Evolutionary conservation across 2,113 vertebrate genomes (phyloP), one percentile per base, ranked within the genome.

Genomic region (Myxocyprinus asiaticus): DNA sequence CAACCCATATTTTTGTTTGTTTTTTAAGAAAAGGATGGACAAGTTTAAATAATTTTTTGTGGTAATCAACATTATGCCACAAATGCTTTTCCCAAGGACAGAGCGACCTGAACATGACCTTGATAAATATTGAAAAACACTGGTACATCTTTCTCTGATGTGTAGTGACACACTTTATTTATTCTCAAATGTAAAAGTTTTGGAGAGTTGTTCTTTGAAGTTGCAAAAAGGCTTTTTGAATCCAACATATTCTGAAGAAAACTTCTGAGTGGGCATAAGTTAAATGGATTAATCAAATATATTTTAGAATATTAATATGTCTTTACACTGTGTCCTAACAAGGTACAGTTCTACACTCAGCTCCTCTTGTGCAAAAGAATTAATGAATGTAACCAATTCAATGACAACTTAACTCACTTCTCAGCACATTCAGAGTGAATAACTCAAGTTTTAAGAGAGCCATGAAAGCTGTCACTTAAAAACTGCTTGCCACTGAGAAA

Each of bases 401-500:
- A 12, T 33, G 44, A 67, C 78, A 45, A 75, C 63, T 78, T 65
- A 78, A 75, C 68, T 68, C 44, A 51, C 48, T 73, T 62, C 70
- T 77, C 82, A 73, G 65, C 58, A 58, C 14, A 72, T 77, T 83
- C 69, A 51, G 55, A 51, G 48, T 71, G 51, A 81, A 77, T 77
- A 73, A 73, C 50, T 17, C 33, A 77, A 81, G 43, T 81, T 81
- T 51, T 42, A 67, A 68, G 64, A 55, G 47, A 77, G 43, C 15
- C 14, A 17, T 51, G 53, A 55, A 71, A 44, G 78, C 67, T 70
- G 72, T 75, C 65, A 47, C 77, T 79, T 66, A 48, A 83, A 79
- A 84, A 79, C 59, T 65, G 76, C 76, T 75, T 71, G 83, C 79
- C 43, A 63, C 80, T 58, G 9, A 80, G 84, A 89, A 90, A 91